These are phyloP conservation scores for Opisthograptis luteolata DNA, from an alignment of 2,888 invertebrate genomes.

Conservation along the genomic window DNA sequence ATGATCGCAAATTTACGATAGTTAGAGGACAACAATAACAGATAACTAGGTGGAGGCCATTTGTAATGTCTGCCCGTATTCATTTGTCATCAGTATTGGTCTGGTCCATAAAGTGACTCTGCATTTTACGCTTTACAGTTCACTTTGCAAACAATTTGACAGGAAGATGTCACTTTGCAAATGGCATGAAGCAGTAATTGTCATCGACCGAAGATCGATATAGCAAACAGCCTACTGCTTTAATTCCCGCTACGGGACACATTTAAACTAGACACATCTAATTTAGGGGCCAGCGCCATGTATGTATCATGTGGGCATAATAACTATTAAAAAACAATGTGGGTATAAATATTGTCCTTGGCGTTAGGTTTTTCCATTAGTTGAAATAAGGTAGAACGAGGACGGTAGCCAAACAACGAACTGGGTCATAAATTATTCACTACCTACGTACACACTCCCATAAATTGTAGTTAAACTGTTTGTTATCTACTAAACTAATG, in stretches of 20 bases:
- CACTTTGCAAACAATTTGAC: too few species aligned
- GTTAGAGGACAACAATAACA: conserved; percentile 30
- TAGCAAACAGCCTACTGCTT: too few species aligned
- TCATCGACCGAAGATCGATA: too few species aligned
- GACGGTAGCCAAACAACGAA: conserved; percentile 11
- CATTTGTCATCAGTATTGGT: not conserved
- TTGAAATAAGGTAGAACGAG: conserved; percentile 7
- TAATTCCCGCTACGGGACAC: too few species aligned
- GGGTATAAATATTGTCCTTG: not conserved
- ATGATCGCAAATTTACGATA: conserved; percentile 26
- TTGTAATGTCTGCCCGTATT: not conserved
- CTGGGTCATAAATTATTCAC: conserved; percentile 16
- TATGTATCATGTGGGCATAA: too few species aligned
- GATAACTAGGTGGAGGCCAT: not conserved
- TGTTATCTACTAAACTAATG: conserved; percentile 22
- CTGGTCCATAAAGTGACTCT: too few species aligned
- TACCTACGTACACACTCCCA: conserved; percentile 15
- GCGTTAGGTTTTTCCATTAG: conserved; percentile 16
- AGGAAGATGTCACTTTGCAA: too few species aligned
- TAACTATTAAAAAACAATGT: not conserved
- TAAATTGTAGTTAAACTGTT: not conserved
- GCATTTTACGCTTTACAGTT: too few species aligned
- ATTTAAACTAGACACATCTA: too few species aligned
- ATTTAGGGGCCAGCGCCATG: too few species aligned
- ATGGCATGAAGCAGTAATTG: too few species aligned